phyloP scores from a whole-genome alignment of 2,113 vertebrate genomes.

The Numenius arquata region DNA sequence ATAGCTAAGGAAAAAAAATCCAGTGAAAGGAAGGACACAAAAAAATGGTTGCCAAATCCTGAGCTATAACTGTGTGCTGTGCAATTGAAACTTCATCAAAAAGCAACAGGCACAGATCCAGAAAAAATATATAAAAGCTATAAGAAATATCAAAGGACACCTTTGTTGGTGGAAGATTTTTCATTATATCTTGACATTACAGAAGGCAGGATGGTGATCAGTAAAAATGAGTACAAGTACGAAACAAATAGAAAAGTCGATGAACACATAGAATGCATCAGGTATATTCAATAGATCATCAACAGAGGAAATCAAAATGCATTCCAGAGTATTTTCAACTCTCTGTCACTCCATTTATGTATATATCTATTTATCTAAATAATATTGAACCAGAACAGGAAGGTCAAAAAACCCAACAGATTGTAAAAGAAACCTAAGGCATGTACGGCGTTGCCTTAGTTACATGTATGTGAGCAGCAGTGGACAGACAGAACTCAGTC shows the following conservation, averaged over 20 bases:
- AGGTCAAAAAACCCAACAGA: not conserved
- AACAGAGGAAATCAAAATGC: constrained; percentile 38
- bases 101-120: not conserved
- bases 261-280: constrained; percentile 42
- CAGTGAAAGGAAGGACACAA: not conserved
- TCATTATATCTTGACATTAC: constrained; percentile 49
- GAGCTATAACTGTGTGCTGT: not conserved
- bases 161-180: constrained; percentile 35
- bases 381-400: not conserved
- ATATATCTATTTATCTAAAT: constrained; percentile 4
- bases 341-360: constrained; percentile 6
- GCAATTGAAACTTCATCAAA: not conserved
- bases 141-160: constrained; percentile 28
- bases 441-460: not conserved
- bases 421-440: not conserved
- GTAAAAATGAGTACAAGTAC: constrained; percentile 60
- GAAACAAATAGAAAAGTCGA: constrained; percentile 65
- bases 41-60: not conserved
- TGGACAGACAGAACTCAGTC: not conserved
- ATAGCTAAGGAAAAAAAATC: not conserved
- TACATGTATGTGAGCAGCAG: not conserved
- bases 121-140: not conserved
- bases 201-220: constrained; percentile 25
- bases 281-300: constrained; percentile 52
- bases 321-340: not conserved